A percentile compares a stretch with the other conserved stretches of the same genome.
These are phyloP conservation scores for Nyctalus aviator DNA, from an alignment of 2,797 vertebrate genomes.

Conservation along the genomic window DNA sequence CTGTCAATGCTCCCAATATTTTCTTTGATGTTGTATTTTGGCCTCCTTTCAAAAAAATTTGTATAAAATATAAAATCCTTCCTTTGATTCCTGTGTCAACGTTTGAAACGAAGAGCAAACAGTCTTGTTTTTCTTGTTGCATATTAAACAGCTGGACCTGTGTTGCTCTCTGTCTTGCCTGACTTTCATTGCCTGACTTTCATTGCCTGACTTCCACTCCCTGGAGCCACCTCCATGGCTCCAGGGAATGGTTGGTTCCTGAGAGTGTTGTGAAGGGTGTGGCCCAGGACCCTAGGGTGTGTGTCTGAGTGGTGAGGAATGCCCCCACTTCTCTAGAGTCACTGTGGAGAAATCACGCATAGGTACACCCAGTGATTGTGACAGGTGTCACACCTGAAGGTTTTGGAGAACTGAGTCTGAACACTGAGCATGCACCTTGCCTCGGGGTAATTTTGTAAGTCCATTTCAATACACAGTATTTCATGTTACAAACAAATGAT, in stretches of 20 bases:
- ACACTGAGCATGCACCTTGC: neutral
- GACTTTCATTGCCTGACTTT: neutral
- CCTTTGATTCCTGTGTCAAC: neutral
- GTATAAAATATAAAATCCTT: neutral
- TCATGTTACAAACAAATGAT: neutral
- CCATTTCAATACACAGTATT: neutral
- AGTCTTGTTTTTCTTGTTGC: neutral
- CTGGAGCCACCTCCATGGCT: neutral
- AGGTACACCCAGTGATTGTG: rapidly evolving
- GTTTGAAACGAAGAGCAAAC: neutral
- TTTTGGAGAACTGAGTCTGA: neutral
- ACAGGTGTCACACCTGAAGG: neutral
- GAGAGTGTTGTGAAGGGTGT: neutral
- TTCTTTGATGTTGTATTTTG: neutral
- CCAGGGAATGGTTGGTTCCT: neutral
- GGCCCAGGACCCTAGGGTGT: too few relatives aligned
- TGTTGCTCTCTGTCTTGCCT: neutral
- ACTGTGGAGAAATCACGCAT: neutral
- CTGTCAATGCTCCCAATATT: neutral
- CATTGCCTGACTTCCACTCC: too few relatives aligned
- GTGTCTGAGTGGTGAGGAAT: neutral
- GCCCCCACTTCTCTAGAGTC: neutral
- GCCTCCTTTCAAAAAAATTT: neutral
- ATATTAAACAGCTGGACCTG: neutral
- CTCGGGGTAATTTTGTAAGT: neutral